Base-by-base conservation (phyloP, 2,797 vertebrate genomes). In the Cyclura pinguis region DNA sequence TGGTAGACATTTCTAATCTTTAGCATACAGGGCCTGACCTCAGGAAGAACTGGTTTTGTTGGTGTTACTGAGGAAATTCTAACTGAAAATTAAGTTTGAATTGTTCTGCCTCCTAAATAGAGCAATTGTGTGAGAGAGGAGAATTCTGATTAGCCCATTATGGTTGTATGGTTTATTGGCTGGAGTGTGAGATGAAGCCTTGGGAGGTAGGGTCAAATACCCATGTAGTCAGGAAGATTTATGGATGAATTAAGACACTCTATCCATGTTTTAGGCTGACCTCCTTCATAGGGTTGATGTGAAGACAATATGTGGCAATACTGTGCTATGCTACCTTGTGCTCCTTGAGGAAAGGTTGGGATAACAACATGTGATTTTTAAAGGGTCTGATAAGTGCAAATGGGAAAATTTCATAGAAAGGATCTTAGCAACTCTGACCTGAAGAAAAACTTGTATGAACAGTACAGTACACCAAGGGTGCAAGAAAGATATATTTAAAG, bases 1-100 rank as follows among this genome's bases (percentile, higher is more conserved):
- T 2, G 1, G 0, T 0, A 89, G 88, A 90, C 84, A 2, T 0
- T 80, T 88, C 6, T 1, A 74, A 1, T 24, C 80, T 0, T 0
- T 6, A 12, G 47, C 59, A 85, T 35, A 52, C 22, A 76, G 0
- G 0, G 78, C 29, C 81, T 80, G 50, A 84, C 62, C 3, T n/a
- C 85, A 90, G 84, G 50, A 55, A 0, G 0, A 89, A 69, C 27
- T 13, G 74, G 6, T 35, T 12, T 77, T 72, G 72, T 38, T 67
- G 59, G 16, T 47, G 69, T 64, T 69, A 69, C 4, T 86, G 35
- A 80, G 18, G 59, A 77, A 84, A 83, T 78, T 62, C 27, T 8
- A 35, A 62, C 10, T 69, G 59, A 47, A 35, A 29, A 84, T 78
- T 1, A 29, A 7, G 69, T 20, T 1, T 84, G 57, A 77, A 38